Conservation (phyloP, 2,113 vertebrate genomes). For the Xenopus borealis region DNA sequence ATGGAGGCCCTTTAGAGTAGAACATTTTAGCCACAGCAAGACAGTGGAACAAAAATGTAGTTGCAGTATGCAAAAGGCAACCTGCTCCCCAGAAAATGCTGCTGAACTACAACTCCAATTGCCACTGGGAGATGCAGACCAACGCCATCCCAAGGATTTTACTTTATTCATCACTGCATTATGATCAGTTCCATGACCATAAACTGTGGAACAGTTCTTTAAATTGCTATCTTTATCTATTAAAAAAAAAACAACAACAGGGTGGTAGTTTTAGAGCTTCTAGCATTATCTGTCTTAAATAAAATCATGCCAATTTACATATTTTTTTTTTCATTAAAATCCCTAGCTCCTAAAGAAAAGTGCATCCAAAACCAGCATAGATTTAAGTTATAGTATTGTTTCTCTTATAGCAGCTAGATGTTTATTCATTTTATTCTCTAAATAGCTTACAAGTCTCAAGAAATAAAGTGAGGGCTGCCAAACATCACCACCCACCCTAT, state of each 20-base stretch:
- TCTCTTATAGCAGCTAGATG: slow-evolving; percentile 65
- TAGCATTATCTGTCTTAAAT: slow-evolving; percentile 70
- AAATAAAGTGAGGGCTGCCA: slow-evolving; percentile 58
- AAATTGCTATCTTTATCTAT: slow-evolving; percentile 47
- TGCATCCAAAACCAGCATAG: slow-evolving; percentile 73
- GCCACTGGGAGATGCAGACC: too few species aligned
- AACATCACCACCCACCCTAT: slow-evolving; percentile 51
- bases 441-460: slow-evolving; percentile 61
- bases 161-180: too few species aligned
- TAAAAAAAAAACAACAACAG: slow-evolving; percentile 44
- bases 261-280: slow-evolving; percentile 62
- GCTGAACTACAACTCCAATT: too few species aligned
- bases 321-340: slow-evolving; percentile 65
- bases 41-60: too few species aligned
- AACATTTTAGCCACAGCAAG: too few species aligned
- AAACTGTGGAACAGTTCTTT: neutral
- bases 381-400: slow-evolving; percentile 62
- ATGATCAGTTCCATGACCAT: too few species aligned
- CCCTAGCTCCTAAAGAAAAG: slow-evolving; percentile 71
- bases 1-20: too few species aligned
- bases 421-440: slow-evolving; percentile 53
- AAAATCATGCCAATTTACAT: slow-evolving; percentile 77
- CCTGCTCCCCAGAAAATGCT: too few species aligned
- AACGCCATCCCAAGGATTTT: too few species aligned
- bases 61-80: too few species aligned